phyloP scores from a whole-genome alignment of 2,797 vertebrate genomes.

The Helicolenus hilgendorfi region DNA sequence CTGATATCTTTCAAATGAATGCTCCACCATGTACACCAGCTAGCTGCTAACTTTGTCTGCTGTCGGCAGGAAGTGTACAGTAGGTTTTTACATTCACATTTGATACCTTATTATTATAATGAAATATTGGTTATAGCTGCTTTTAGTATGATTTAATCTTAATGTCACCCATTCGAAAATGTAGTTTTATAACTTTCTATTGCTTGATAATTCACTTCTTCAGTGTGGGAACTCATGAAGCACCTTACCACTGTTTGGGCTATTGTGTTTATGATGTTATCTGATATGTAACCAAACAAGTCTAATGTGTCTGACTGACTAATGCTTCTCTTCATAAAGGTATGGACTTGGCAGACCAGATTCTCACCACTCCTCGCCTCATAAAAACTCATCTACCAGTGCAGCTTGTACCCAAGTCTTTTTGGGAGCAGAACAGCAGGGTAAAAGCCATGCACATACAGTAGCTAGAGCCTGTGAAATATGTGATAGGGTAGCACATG shows the following conservation, averaged over 20 bases:
- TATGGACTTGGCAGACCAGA: constrained; percentile 66
- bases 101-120: too few species aligned
- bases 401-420: constrained; percentile 86
- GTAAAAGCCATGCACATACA: constrained; percentile 56
- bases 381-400: constrained; percentile 88
- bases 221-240: too few species aligned
- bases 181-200: too few species aligned
- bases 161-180: too few species aligned
- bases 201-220: too few species aligned
- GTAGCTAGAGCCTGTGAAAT: neutral
- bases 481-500: too few species aligned
- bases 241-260: too few species aligned
- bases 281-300: too few species aligned
- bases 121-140: too few species aligned
- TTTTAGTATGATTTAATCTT: too few species aligned
- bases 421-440: constrained; percentile 85
- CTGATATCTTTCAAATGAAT: neutral
- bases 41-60: neutral
- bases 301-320: neutral
- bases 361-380: constrained; percentile 82
- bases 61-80: neutral
- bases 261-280: too few species aligned
- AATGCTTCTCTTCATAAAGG: constrained; percentile 58
- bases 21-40: neutral
- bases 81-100: too few species aligned